phyloP scores from a whole-genome alignment of 2,113 vertebrate genomes.

The Neotragus moschatus region DNA sequence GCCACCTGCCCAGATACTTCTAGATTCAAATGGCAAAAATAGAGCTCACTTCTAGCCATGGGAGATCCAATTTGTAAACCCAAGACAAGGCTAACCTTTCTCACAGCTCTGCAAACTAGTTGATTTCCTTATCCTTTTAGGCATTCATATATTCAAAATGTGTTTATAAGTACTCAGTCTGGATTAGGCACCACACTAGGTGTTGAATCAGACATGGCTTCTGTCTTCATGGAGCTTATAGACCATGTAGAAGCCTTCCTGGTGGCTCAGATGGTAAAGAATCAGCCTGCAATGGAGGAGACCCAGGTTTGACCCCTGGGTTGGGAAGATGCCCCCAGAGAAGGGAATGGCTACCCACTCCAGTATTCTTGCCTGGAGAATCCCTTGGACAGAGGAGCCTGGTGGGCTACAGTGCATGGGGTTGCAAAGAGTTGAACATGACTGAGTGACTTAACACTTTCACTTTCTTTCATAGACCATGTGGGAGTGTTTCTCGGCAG shows the following conservation, averaged over 20 bases:
- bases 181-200: not conserved
- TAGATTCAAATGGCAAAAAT: not conserved
- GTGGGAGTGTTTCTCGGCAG: not conserved
- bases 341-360: not conserved
- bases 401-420: not conserved
- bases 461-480: not conserved
- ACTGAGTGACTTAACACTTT: not conserved
- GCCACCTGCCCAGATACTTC: not conserved
- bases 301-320: not conserved
- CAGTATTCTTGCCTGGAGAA: not conserved
- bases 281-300: not conserved
- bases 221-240: not conserved
- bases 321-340: not conserved
- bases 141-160: not conserved
- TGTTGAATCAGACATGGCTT: not conserved
- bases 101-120: not conserved
- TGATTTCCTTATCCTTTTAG: not conserved
- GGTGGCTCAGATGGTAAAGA: not conserved
- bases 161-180: not conserved
- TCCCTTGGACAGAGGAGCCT: not conserved
- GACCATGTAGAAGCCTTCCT: not conserved
- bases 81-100: not conserved
- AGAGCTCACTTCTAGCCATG: not conserved
- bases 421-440: not conserved
- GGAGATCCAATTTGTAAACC: not conserved